Conservation (phyloP, 2,113 vertebrate genomes). For the Oryzias curvinotus region DNA sequence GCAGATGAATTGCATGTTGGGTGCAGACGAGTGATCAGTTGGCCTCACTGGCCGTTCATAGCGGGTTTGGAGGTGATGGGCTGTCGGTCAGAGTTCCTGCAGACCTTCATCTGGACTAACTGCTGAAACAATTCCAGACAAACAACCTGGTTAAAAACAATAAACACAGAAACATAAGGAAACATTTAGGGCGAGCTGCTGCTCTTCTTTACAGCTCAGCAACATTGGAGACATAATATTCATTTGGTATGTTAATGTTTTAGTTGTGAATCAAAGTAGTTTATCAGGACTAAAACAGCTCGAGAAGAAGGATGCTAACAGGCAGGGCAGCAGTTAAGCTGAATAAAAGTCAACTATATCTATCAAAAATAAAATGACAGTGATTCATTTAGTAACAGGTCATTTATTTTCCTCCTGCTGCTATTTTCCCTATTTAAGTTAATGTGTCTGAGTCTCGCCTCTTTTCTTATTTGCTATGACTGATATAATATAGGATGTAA, state of each 20-base stretch:
- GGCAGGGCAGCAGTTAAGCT: too few relatives aligned
- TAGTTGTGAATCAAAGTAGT: too few relatives aligned
- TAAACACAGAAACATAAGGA: slow-evolving; percentile 5
- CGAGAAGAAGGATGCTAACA: too few relatives aligned
- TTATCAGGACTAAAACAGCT: too few relatives aligned
- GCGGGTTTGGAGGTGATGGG: slow-evolving; percentile 17
- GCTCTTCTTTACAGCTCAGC: neutral
- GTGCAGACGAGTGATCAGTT: neutral
- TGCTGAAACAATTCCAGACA: slow-evolving; percentile 34
- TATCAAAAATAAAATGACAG: too few relatives aligned
- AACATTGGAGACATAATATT: neutral
- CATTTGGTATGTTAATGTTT: neutral
- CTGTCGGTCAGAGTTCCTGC: slow-evolving; percentile 15
- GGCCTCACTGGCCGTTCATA: slow-evolving; percentile 39
- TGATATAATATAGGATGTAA: too few relatives aligned
- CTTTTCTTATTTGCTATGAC: too few relatives aligned
- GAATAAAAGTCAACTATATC: too few relatives aligned
- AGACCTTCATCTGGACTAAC: slow-evolving; percentile 31
- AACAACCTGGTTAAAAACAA: slow-evolving; percentile 5
- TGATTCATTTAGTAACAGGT: too few relatives aligned
- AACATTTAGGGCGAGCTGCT: neutral
- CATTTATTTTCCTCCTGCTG: too few relatives aligned
- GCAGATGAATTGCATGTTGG: neutral
- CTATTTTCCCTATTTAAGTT: too few relatives aligned
- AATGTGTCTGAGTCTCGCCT: too few relatives aligned